Conservation (phyloP, 2,113 vertebrate species). For the Orthonyx spaldingii region DNA sequence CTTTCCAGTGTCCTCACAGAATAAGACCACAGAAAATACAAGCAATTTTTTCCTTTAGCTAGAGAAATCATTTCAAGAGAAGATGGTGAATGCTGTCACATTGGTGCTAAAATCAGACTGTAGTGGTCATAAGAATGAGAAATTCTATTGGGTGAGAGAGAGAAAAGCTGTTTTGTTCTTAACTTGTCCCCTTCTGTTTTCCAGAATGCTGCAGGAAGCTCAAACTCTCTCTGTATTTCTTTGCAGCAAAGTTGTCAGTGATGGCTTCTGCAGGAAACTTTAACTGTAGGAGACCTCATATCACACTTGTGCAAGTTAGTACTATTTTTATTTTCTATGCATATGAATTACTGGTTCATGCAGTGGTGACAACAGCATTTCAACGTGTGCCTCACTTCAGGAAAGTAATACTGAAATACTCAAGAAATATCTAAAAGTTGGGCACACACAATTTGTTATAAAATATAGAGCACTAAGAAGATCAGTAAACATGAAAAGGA, state of each 20-base stretch:
- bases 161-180: slow-evolving; percentile 44
- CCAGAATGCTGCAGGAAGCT: neutral
- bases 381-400: neutral
- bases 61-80: neutral
- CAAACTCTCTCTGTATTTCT: neutral
- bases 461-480: neutral
- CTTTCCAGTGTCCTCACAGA: neutral
- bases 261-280: neutral
- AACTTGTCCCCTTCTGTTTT: neutral
- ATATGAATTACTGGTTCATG: neutral
- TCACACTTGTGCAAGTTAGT: neutral
- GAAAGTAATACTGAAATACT: neutral
- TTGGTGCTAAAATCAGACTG: neutral
- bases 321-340: neutral
- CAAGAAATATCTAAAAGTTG: neutral
- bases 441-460: neutral
- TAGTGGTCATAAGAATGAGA: neutral
- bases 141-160: neutral
- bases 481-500: neutral
- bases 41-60: neutral
- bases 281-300: neutral
- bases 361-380: neutral
- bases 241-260: neutral
- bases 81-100: neutral
- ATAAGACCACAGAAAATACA: slow-evolving; percentile 4